A percentile compares a stretch with the other conserved stretches of the same genome.
Evolutionary conservation across 2,797 vertebrate species (phyloP).

Genomic region (Brachyalestes nurse): DNA sequence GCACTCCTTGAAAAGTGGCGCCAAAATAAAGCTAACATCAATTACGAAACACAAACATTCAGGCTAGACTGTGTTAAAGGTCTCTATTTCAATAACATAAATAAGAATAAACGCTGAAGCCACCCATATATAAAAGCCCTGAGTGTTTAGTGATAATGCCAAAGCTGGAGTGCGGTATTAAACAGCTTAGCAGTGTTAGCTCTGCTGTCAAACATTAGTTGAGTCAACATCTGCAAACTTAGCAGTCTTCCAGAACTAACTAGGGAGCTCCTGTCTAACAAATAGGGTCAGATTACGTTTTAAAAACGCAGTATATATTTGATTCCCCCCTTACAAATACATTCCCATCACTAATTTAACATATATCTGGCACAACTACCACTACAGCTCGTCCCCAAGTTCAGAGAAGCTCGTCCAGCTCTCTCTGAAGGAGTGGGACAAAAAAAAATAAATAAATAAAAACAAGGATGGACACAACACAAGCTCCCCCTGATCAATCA

Average conservation of each 20-base stretch:
- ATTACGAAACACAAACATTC: slow-evolving; percentile 7
- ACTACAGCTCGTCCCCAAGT: no score
- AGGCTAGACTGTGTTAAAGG: background rate
- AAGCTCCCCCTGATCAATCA: slow-evolving; percentile 32
- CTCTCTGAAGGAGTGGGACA: slow-evolving; percentile 65
- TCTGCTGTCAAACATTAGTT: slow-evolving; percentile 20
- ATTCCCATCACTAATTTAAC: background rate
- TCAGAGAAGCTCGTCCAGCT: background rate
- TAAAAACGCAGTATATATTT: no score
- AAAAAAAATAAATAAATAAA: slow-evolving; percentile 16
- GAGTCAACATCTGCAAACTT: slow-evolving; percentile 20
- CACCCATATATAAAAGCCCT: background rate
- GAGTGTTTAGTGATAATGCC: background rate
- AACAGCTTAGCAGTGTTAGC: background rate
- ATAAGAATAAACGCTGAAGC: background rate
- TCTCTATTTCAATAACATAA: background rate
- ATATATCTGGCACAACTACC: background rate
- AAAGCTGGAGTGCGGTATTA: background rate
- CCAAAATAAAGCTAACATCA: slow-evolving; percentile 68
- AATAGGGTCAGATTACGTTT: background rate
- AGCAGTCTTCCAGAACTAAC: slow-evolving; percentile 11
- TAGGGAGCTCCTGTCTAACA: background rate
- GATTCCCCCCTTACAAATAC: background rate
- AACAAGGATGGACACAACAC: slow-evolving; percentile 55
- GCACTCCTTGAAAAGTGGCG: slow-evolving; percentile 78